Percentiles rank a stretch among this genome's conserved stretches.
These are phyloP conservation scores for Spisula subtruncata DNA, from an alignment of 2,888 invertebrate genomes.

Conservation along the genomic window DNA sequence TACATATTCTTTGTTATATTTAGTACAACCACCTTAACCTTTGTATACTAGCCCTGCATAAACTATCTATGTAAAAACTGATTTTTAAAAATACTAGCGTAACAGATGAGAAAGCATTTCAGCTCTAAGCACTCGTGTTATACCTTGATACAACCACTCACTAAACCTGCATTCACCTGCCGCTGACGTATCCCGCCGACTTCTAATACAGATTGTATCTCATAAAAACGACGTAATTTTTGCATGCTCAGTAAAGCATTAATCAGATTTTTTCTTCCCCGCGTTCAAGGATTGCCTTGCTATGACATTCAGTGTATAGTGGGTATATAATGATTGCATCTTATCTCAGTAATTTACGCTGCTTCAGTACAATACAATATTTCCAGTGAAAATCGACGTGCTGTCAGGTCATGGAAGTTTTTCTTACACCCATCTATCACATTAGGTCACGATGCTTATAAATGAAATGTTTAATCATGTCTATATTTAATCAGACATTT, in stretches of 20 bases:
- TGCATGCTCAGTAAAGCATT: not conserved
- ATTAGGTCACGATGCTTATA: not conserved
- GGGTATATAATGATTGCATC: not conserved
- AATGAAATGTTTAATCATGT: not conserved
- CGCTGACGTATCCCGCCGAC: no score
- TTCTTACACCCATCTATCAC: not conserved
- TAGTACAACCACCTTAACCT: not conserved
- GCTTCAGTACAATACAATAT: not conserved
- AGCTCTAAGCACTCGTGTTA: not conserved
- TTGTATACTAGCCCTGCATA: not conserved
- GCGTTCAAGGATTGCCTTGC: not conserved
- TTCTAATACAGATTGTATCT: not conserved
- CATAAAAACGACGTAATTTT: not conserved
- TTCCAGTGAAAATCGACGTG: not conserved
- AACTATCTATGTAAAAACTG: not conserved
- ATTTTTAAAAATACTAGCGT: not conserved
- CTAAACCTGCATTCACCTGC: not conserved
- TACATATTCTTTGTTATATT: not conserved
- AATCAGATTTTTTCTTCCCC: slow-evolving; percentile 5
- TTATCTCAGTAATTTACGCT: not conserved
- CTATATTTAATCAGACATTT: not conserved
- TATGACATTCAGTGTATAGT: not conserved
- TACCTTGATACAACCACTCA: not conserved
- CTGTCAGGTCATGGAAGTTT: slow-evolving; percentile 2
- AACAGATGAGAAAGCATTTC: not conserved